Evolutionary conservation across 2,113 vertebrate species (phyloP), one percentile per base, ranked within the genome.

Genomic region (Ellobius talpinus): DNA sequence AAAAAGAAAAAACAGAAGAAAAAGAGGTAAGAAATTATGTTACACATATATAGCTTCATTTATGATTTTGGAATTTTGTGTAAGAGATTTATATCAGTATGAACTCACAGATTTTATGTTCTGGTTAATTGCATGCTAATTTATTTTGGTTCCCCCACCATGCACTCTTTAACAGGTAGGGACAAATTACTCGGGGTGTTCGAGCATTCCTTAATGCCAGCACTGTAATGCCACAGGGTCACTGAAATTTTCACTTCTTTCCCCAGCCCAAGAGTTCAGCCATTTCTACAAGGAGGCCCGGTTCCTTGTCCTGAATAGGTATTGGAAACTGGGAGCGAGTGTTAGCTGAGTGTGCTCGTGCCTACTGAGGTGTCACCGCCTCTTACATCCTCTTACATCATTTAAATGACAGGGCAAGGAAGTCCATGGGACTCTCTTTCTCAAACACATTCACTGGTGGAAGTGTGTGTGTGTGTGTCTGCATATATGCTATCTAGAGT

Each of bases 1-100:
- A 81, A 39, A 29, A 47, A 77, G 9, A 29, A 33, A 33, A 50
- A 50, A 4, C 2, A 14, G 23, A 33, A 21, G 3, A 21, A 21
- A 39, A 11, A 74, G n/a, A 74, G 23, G 72, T 73, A 36, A 47
- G 5, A 5, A 72, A 5, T 47, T 42, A 42, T 47, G 16, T 50
- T 13, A 87, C 0, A 74, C 14, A n/a, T 73, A 24, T 72, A 7
- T 84, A 77, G 42, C 68, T 85, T 84, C 61, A 66, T 61, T 90
- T 90, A 92, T 85, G 73, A 88, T 33, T 55, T 82, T 58, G n/a
- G 24, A 86, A 96, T 78, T 95, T 61, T 91, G 12, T 45, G 58
- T 17, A 86, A 47, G 29, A 88, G 55, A 90, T 77, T 61, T 88
- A 3, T n/a, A 89, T 82, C 58, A 87, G 23, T 65, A 90, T 42